Evolutionary conservation across 2,797 vertebrate genomes (phyloP), one percentile per base, ranked within the genome.

Genomic region (Hybognathus amarus): DNA sequence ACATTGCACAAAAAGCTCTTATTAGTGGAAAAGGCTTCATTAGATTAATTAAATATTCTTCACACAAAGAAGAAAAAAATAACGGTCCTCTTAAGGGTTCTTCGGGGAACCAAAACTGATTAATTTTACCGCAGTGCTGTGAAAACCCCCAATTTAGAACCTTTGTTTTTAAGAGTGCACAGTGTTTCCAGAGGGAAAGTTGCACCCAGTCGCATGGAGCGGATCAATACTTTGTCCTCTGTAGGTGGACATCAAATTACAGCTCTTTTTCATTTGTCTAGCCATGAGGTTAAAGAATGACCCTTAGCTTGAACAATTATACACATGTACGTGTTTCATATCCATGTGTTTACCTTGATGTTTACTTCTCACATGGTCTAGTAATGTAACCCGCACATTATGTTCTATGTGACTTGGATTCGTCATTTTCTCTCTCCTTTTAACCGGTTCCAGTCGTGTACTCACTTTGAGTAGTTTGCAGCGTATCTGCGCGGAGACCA

Each of bases 401-500:
- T 10, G 4, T 20, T n/a, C 13, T 30, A 24, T n/a, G 40, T 63
- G 74, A 40, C 17, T 68, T 24, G 56, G n/a, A 59, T 59, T 59
- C 54, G 2, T 18, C n/a, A 2, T 6, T 12, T 61, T 56, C 27
- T 40, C 33, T 40, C 54, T 45, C 47, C 18, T 13, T 30, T 61
- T 47, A 50, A 50, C 59, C 18, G 56, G 27, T 38, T 73, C 24
- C 68, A 56, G 68, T 63, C 54, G 8, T 33, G 63, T 88, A 95
- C 97, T 97, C 94, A 99, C 97, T 96, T 99, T 99, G 84, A 99
- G 96, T 89, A 99, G 92, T 94, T 99, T 99, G 94, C 98, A 99
- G 93, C 98, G 98, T 93, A 99, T 99, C 93, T 99, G 98, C 18
- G 98, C 98, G 0, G 98, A 99, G 59, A 99, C 98, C 98, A 99